Evolutionary conservation across 1,140 invertebrate species (phyloP).

Genomic region (Drosophila littoralis): DNA sequence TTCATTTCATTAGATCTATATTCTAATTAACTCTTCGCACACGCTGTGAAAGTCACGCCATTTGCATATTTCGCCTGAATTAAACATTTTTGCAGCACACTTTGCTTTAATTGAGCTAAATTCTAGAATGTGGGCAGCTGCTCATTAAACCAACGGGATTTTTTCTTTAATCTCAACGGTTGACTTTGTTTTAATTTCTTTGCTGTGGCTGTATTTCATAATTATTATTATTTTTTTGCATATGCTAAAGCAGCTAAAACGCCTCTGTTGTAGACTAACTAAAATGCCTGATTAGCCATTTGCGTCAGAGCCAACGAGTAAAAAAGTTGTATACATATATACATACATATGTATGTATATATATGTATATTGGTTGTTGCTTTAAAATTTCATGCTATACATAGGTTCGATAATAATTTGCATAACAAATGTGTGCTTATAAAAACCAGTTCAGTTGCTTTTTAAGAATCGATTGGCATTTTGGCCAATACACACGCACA

Average conservation of each 20-base stretch:
- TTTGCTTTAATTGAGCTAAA: background rate
- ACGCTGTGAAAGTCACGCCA: background rate
- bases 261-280: slow-evolving; percentile 15
- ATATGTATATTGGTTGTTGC: slow-evolving; percentile 12
- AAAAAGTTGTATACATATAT: background rate
- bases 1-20: too few relatives aligned
- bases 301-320: slow-evolving; percentile 30
- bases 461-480: slow-evolving; percentile 56
- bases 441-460: slow-evolving; percentile 59
- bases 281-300: slow-evolving; percentile 20
- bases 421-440: slow-evolving; percentile 54
- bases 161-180: background rate
- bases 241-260: background rate
- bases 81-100: background rate
- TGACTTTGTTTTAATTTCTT: slow-evolving; percentile 10
- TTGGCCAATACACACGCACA: slow-evolving; percentile 15
- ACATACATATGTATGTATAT: background rate
- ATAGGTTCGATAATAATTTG: slow-evolving; percentile 47
- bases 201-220: background rate
- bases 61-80: background rate
- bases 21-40: background rate
- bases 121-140: background rate
- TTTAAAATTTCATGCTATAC: slow-evolving; percentile 32
- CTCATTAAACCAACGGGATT: background rate
- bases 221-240: background rate